These are phyloP conservation scores for Strongylocentrotus purpuratus DNA, from an alignment of 35 echinoderm and acorn worm species.

Conservation along the genomic window DNA sequence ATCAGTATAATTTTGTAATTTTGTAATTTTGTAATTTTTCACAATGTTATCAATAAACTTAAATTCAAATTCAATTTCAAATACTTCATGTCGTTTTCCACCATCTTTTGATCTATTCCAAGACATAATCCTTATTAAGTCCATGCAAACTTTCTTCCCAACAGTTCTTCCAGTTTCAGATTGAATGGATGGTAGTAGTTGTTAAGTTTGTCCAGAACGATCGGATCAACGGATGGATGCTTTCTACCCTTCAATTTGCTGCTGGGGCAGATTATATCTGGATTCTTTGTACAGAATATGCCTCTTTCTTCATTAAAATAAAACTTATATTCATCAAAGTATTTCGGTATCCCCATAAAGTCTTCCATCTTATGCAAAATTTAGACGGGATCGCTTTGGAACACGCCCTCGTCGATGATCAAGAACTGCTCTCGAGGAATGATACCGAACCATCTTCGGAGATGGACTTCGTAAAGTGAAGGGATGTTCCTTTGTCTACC, in stretches of 20 bases:
- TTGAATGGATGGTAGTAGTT: not conserved
- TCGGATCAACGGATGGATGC: not conserved
- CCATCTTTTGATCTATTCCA: too few species aligned
- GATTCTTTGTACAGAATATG: not conserved
- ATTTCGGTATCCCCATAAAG: not conserved
- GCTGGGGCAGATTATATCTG: not conserved
- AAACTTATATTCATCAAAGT: not conserved
- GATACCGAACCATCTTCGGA: constrained; percentile 46
- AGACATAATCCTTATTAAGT: not conserved
- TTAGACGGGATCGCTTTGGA: constrained; percentile 31
- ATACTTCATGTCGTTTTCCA: too few species aligned
- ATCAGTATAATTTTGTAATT: too few species aligned
- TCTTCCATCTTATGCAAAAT: not conserved
- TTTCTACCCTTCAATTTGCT: not conserved
- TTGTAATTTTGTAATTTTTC: too few species aligned
- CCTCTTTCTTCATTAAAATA: not conserved
- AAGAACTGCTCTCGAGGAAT: constrained; percentile 45
- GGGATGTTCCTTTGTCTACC: too few species aligned
- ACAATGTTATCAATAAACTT: too few species aligned
- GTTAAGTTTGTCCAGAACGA: not conserved
- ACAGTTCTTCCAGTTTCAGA: not conserved
- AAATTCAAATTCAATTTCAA: too few species aligned
- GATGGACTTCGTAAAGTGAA: constrained; percentile 41
- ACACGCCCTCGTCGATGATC: constrained; percentile 53
- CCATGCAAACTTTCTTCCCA: not conserved